phyloP scores from a whole-genome alignment of 1,140 invertebrate genomes.

The Riptortus pedestris region DNA sequence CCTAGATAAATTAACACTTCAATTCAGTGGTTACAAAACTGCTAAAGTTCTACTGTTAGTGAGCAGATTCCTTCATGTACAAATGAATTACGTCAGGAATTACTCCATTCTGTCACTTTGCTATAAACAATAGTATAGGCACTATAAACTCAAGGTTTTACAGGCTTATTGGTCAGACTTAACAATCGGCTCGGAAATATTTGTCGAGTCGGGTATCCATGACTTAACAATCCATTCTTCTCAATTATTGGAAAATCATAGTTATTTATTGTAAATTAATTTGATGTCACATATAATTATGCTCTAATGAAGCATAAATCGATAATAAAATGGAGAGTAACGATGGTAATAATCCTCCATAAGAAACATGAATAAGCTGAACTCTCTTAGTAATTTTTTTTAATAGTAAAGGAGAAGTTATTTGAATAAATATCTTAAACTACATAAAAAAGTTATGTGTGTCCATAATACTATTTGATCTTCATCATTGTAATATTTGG shows the following conservation, averaged over 20 bases:
- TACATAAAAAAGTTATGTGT: neutral
- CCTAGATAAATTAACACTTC: neutral
- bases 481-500: neutral
- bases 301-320: neutral
- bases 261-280: too few species aligned
- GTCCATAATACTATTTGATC: neutral
- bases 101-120: neutral
- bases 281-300: neutral
- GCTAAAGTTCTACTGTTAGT: neutral
- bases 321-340: neutral
- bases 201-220: neutral
- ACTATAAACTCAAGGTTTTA: neutral
- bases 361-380: too few species aligned
- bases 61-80: conserved; percentile 5
- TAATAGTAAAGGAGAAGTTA: too few species aligned
- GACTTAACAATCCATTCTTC: neutral
- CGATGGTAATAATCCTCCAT: neutral
- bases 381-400: too few species aligned
- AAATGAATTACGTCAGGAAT: neutral
- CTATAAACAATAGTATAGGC: neutral
- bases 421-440: neutral
- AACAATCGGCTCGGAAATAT: conserved; percentile 1
- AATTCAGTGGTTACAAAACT: neutral
- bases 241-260: too few species aligned
- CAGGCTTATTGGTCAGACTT: neutral